phyloP scores from a whole-genome alignment of 2,113 vertebrate genomes.

The Psilopsiagon aurifrons region DNA sequence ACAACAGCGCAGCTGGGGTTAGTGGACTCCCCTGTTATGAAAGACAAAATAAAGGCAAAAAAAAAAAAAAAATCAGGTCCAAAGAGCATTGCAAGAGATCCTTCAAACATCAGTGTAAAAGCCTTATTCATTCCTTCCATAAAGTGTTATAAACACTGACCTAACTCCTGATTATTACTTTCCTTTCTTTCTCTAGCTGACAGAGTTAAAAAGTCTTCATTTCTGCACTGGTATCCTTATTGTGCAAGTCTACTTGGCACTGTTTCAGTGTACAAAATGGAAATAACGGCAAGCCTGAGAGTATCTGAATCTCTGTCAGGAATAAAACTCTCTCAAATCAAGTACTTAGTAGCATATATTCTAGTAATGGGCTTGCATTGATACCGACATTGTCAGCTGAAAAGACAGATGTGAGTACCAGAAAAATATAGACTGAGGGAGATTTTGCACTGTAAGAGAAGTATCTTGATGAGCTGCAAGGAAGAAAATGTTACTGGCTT shows the following conservation, averaged over 20 bases:
- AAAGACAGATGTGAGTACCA: not conserved
- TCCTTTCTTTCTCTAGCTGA: not conserved
- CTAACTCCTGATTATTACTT: not conserved
- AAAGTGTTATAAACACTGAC: not conserved
- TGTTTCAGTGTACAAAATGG: not conserved
- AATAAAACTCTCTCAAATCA: not conserved
- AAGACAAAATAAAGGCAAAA: not conserved
- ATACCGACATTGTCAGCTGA: not conserved
- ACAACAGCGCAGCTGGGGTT: not conserved
- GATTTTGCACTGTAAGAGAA: not conserved
- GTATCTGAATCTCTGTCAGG: not conserved
- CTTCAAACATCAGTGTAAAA: rapidly evolving
- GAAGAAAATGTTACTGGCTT: not conserved
- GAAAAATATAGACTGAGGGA: not conserved
- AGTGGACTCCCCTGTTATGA: not conserved
- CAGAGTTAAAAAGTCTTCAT: not conserved
- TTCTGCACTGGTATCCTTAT: not conserved
- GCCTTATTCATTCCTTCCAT: not conserved
- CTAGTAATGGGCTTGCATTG: not conserved
- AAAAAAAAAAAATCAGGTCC: not conserved
- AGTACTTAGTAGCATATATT: not conserved
- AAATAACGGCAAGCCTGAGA: not conserved
- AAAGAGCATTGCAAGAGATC: not conserved
- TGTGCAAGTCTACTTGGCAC: not conserved
- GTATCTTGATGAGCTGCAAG: not conserved